Percentiles rank a stretch among this genome's conserved stretches.
Evolutionary conservation across 2,797 vertebrate genomes (phyloP).

Genomic region (Anguilla pacifica): DNA sequence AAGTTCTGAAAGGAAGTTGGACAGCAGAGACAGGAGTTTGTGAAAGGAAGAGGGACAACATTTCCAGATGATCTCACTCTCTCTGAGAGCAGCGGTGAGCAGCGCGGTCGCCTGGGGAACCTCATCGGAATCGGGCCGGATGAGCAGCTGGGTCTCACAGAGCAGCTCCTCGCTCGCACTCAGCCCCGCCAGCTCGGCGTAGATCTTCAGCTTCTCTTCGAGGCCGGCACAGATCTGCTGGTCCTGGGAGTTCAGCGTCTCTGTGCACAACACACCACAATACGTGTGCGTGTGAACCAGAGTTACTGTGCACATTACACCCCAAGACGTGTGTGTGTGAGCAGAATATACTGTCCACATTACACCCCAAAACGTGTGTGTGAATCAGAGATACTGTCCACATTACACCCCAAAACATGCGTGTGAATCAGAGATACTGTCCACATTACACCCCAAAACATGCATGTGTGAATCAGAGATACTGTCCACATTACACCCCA

Average conservation of each 20-base stretch:
- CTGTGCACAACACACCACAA: slow-evolving; percentile 58
- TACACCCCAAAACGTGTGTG: too few relatives aligned
- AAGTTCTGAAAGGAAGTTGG: neutral
- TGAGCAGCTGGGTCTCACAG: slow-evolving; percentile 78
- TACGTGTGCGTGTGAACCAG: neutral
- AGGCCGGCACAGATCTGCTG: slow-evolving; percentile 87
- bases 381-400: neutral
- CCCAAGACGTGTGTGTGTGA: too few relatives aligned
- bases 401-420: too few relatives aligned
- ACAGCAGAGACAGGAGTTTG: neutral
- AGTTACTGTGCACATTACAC: too few relatives aligned
- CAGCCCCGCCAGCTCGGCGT: slow-evolving; percentile 74
- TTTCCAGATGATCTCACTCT: slow-evolving; percentile 72
- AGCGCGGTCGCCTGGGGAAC: slow-evolving; percentile 78
- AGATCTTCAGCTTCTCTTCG: slow-evolving; percentile 90
- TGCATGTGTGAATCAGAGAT: too few relatives aligned
- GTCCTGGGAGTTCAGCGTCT: slow-evolving; percentile 83
- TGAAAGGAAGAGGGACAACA: neutral
- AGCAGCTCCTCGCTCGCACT: slow-evolving; percentile 65
- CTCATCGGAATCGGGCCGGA: slow-evolving; percentile 80
- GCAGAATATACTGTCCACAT: too few relatives aligned
- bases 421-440: neutral
- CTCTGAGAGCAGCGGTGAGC: slow-evolving; percentile 82
- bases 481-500: too few relatives aligned
- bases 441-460: too few relatives aligned